Base-by-base conservation (phyloP, 2,113 vertebrate species). In the Calidris pygmaea region DNA sequence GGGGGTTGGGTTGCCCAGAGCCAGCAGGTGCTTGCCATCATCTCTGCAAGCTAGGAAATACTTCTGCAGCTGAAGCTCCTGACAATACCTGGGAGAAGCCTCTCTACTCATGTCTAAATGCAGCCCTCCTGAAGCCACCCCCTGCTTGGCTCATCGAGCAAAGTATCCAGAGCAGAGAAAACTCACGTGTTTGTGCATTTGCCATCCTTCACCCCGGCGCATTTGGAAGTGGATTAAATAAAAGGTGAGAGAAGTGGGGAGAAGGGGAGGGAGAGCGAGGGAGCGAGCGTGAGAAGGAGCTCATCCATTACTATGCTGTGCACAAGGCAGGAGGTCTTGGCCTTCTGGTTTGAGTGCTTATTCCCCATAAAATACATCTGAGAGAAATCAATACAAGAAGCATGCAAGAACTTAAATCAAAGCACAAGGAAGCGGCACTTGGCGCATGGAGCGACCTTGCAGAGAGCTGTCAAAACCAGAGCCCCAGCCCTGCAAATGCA, bases 301-400 rank as follows among this genome's bases (percentile, higher is more conserved):
- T 91, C 94, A 96, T 97, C 93, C 91, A 93, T 96, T 96, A 95
- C 93, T 72, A 85, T 93, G 94, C 95, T 5, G 41, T 27, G 91
- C 85, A 75, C 96, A 88, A 96, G 89, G 95, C 94, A 93, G 78
- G 89, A 94, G 94, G 89, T 95, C 95, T 84, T 90, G 95, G 93
- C 96, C 95, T 95, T 92, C 92, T 91, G 87, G 91, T 96, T 93
- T 96, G 92, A 95, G 95, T 96, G 96, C 95, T 96, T 95, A 97
- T 94, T 97, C 96, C 95, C 92, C 93, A 96, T 97, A 97, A 97
- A 97, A 97, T 62, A 96, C 88, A 89, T 89, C 93, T 95, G 89
- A 95, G 79, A 74, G 92, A 95, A 96, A 97, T 97, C 96, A 96
- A 97, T 97, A 96, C 80, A 37, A 95, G 95, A 95, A 86, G 91